Evolutionary conservation across 2,113 vertebrate genomes (phyloP).

Genomic region (Rhegmatorhina hoffmannsi): DNA sequence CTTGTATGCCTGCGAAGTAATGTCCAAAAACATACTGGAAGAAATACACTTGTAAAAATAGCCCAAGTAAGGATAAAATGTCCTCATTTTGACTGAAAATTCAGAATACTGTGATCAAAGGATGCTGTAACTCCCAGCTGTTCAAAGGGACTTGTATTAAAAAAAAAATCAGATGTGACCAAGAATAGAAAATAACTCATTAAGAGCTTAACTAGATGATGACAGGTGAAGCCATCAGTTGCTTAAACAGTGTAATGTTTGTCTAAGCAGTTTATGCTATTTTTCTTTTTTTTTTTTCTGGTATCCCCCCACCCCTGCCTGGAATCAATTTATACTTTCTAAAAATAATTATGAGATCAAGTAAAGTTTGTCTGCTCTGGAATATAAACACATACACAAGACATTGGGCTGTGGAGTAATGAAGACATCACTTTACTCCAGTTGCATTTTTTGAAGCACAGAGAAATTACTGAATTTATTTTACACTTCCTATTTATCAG

Average conservation of each 20-base stretch:
- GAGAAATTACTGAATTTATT: slow-evolving; percentile 26
- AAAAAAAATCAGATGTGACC: slow-evolving; percentile 93
- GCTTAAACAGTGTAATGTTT: slow-evolving; percentile 71
- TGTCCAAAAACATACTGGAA: slow-evolving; percentile 67
- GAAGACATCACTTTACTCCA: slow-evolving; percentile 54
- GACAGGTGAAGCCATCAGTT: slow-evolving; percentile 86
- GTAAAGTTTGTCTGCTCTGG: slow-evolving; percentile 47
- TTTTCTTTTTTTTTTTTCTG: not conserved
- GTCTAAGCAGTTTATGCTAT: slow-evolving; percentile 42
- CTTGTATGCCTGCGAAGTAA: slow-evolving; percentile 56
- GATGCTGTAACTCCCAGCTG: slow-evolving; percentile 88
- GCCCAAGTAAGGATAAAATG: slow-evolving; percentile 71
- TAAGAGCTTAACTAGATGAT: slow-evolving; percentile 90
- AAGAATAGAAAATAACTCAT: slow-evolving; percentile 93
- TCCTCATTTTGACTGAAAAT: slow-evolving; percentile 89
- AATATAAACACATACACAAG: not conserved
- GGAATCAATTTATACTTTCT: slow-evolving; percentile 55
- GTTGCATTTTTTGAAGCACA: not conserved
- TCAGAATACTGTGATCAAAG: slow-evolving; percentile 96
- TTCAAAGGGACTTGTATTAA: slow-evolving; percentile 94
- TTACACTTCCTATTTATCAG: not conserved
- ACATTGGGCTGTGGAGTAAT: slow-evolving; percentile 26
- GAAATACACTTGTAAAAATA: slow-evolving; percentile 76
- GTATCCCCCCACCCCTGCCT: not conserved
- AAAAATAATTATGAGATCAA: slow-evolving; percentile 47